These are phyloP conservation scores for Epinotia nisella DNA, from an alignment of 2,888 invertebrate species.

Conservation along the genomic window DNA sequence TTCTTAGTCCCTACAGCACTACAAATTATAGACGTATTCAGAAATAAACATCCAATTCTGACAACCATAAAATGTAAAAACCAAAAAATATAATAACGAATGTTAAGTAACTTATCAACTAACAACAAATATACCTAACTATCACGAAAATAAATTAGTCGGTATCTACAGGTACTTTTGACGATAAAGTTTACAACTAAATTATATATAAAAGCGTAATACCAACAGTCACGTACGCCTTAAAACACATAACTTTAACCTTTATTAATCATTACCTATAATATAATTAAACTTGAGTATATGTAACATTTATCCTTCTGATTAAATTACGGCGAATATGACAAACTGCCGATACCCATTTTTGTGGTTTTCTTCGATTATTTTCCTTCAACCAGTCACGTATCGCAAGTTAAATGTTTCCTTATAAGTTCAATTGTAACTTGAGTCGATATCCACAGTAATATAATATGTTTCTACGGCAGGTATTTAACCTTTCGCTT, in stretches of 20 bases:
- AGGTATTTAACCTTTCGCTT: constrained; percentile 83
- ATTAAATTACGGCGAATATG: constrained; percentile 15
- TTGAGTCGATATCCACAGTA: constrained; percentile 58
- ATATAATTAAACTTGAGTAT: not conserved
- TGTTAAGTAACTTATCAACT: constrained; percentile 9
- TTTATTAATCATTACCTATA: not conserved
- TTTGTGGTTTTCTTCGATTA: constrained; percentile 3
- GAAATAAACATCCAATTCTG: too few species aligned
- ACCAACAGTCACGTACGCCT: not conserved
- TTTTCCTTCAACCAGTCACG: constrained; percentile 28
- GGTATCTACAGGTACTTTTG: not conserved
- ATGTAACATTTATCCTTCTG: constrained; percentile 23
- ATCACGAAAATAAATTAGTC: not conserved
- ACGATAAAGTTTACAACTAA: not conserved
- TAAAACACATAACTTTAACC: not conserved
- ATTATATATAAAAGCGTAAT: not conserved
- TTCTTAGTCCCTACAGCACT: constrained; percentile 38
- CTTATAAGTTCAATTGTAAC: constrained; percentile 16
- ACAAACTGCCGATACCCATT: constrained; percentile 4
- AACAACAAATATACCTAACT: not conserved
- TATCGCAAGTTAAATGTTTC: constrained; percentile 8
- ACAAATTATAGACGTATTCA: too few species aligned
- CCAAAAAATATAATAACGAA: not conserved
- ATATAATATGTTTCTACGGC: constrained; percentile 81
- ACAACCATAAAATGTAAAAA: not conserved